Percentiles rank a stretch among this genome's conserved stretches.
Evolutionary conservation across 2,797 vertebrate genomes (phyloP).

Genomic region (Rhinogobio ventralis): DNA sequence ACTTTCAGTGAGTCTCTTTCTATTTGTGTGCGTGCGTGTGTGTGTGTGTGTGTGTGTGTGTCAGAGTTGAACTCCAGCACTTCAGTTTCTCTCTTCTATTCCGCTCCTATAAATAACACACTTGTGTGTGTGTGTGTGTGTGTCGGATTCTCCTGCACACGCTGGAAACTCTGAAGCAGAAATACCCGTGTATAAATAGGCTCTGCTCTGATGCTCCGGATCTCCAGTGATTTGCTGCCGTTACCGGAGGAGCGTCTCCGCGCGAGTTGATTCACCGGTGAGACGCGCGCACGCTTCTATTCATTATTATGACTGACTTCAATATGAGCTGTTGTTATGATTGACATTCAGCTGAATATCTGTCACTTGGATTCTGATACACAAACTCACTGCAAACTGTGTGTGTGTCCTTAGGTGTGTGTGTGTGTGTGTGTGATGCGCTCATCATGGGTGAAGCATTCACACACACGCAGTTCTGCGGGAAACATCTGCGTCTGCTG

Average conservation of each 20-base stretch:
- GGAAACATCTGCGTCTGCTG: constrained; percentile 77
- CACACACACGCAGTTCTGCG: constrained; percentile 78
- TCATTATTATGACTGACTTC: neutral
- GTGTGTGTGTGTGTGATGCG: constrained; percentile 65
- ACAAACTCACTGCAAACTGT: constrained; percentile 1
- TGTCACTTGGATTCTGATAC: neutral
- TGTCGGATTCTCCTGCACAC: constrained; percentile 39
- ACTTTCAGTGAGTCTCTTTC: constrained; percentile 5
- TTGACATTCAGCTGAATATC: neutral
- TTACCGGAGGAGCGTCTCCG: constrained; percentile 5
- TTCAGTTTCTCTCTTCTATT: constrained; percentile 11
- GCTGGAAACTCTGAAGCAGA: constrained; percentile 59
- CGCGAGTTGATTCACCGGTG: constrained; percentile 29
- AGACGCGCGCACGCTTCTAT: neutral
- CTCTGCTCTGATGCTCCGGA: constrained; percentile 6
- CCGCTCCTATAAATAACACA: constrained; percentile 26
- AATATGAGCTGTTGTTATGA: neutral
- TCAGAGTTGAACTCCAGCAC: neutral
- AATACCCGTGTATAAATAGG: constrained; percentile 62
- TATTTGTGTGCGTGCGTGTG: neutral
- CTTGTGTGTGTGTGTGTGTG: neutral
- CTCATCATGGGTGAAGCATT: constrained; percentile 77
- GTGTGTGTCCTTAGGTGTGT: constrained; percentile 18
- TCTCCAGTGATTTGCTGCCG: neutral
- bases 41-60: neutral